These are phyloP conservation scores for Rhabdomys dilectus DNA, from an alignment of 2,113 vertebrate species.

Conservation along the genomic window DNA sequence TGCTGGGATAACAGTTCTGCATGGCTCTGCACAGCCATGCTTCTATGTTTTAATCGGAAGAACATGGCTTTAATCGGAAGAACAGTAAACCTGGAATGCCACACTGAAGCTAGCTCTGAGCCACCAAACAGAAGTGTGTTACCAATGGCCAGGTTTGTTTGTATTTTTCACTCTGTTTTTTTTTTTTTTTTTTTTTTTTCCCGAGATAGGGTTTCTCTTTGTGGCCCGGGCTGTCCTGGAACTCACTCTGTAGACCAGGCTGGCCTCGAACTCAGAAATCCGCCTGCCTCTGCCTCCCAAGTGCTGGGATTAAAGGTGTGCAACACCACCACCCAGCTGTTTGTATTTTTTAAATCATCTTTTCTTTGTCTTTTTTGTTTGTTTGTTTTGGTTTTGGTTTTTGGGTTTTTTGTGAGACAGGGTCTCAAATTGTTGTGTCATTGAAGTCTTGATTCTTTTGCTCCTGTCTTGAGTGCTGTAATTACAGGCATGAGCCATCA, in stretches of 20 bases:
- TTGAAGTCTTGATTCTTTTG: background rate
- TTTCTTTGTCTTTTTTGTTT: background rate
- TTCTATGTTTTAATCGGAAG: conserved; percentile 8
- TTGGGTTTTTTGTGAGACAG: background rate
- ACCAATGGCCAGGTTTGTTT: background rate
- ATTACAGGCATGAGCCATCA: background rate
- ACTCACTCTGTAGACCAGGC: no score
- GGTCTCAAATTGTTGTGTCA: background rate
- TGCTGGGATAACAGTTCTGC: background rate
- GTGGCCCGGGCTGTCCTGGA: no score
- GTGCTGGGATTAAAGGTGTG: no score
- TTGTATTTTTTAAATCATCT: background rate
- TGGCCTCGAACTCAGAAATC: no score
- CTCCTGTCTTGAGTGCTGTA: background rate
- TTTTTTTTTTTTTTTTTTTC: no score
- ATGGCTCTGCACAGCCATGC: background rate
- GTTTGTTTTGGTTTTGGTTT: background rate
- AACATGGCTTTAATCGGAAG: conserved; percentile 17
- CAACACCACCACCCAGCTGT: background rate
- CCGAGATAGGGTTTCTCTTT: no score
- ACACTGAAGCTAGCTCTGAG: background rate
- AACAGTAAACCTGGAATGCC: background rate
- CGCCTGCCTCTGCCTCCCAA: no score
- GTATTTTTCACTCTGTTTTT: no score
- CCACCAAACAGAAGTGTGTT: background rate